Conservation (phyloP, 2,888 invertebrate genomes). For the Lysandra bellargus region DNA sequence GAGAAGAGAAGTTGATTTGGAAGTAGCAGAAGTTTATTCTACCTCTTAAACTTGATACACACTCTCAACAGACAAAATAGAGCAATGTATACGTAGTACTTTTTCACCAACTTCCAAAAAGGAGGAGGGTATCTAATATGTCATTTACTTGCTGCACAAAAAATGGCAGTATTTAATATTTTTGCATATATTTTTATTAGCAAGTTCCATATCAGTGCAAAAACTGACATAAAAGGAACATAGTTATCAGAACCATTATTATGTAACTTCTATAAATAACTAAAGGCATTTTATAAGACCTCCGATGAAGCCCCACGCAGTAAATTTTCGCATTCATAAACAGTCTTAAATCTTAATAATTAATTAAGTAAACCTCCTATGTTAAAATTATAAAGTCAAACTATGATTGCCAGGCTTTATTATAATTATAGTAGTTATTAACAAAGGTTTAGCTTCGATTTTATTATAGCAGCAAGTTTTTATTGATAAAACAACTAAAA, state of each 20-base stretch:
- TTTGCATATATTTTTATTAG: too few relatives aligned
- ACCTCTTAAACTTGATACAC: not conserved
- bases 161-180: too few relatives aligned
- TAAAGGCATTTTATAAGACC: not conserved
- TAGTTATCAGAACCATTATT: not conserved
- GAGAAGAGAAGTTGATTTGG: not conserved
- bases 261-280: not conserved
- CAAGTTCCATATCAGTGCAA: too few relatives aligned
- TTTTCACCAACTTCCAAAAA: too few relatives aligned
- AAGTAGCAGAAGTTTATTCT: not conserved
- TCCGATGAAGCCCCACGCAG: not conserved
- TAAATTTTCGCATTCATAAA: not conserved
- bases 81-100: not conserved
- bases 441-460: not conserved
- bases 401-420: not conserved
- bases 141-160: too few relatives aligned
- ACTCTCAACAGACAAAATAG: not conserved
- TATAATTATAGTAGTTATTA: not conserved
- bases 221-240: not conserved
- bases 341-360: not conserved
- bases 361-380: not conserved
- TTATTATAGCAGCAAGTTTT: not conserved
- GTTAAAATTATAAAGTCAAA: not conserved
- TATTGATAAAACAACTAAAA: not conserved
- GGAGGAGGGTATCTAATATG: too few relatives aligned